Conservation (phyloP, 2,113 vertebrate species). For the Corythornis vintsioides region DNA sequence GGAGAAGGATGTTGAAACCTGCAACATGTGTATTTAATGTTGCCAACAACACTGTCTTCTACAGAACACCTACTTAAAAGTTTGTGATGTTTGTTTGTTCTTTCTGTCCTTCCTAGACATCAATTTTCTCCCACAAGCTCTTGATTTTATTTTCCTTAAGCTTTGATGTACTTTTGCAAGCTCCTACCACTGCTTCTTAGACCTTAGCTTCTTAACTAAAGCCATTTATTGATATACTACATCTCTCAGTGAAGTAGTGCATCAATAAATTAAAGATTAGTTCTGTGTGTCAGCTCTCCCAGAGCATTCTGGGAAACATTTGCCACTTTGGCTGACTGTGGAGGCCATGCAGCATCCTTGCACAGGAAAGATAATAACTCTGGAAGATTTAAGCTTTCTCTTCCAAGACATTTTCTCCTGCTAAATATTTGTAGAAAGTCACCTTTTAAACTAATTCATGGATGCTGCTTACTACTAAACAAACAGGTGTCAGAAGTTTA, state of each 20-base stretch:
- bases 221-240: constrained; percentile 72
- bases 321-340: constrained; percentile 24
- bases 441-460: constrained; percentile 26
- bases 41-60: background rate
- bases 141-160: constrained; percentile 67
- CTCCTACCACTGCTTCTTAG: constrained; percentile 61
- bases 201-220: constrained; percentile 74
- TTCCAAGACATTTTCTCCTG: background rate
- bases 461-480: constrained; percentile 8
- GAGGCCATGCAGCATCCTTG: constrained; percentile 39
- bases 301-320: constrained; percentile 63
- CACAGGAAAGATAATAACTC: background rate
- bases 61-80: constrained; percentile 37
- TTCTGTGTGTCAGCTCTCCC: constrained; percentile 62
- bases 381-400: constrained; percentile 7
- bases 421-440: constrained; percentile 43
- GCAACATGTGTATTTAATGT: background rate
- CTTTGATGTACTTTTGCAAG: constrained; percentile 61
- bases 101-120: constrained; percentile 54
- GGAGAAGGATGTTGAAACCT: background rate
- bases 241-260: constrained; percentile 65
- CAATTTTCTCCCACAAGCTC: constrained; percentile 68
- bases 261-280: constrained; percentile 79
- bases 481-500: constrained; percentile 8
- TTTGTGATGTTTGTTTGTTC: constrained; percentile 56